Evolutionary conservation across 2,797 vertebrate species (phyloP).

Genomic region (Pseudomugil tenellus): DNA sequence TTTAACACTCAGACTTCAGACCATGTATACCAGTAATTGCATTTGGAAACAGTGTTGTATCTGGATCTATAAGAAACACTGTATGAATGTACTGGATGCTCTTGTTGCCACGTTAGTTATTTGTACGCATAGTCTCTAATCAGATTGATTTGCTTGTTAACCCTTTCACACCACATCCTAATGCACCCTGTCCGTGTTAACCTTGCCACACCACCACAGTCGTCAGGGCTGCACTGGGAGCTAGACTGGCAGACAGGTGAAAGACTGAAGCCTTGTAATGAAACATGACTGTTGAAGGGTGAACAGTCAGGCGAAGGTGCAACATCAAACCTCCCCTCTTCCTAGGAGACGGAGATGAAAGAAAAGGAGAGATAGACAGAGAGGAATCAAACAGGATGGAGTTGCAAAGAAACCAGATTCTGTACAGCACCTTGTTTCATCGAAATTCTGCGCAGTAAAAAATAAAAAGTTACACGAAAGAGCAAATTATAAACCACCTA

Average conservation of each 20-base stretch:
- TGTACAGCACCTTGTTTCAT: conserved; percentile 23
- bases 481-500: conserved; percentile 3
- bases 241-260: conserved; percentile 40
- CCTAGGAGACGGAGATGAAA: conserved; percentile 42
- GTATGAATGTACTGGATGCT: not conserved
- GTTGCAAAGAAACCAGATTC: conserved; percentile 27
- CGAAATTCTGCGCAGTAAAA: conserved; percentile 32
- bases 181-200: conserved; percentile 28
- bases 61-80: not conserved
- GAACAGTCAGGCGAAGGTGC: conserved; percentile 54
- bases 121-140: conserved; percentile 19
- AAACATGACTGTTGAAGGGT: conserved; percentile 67
- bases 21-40: no score
- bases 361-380: conserved; percentile 11
- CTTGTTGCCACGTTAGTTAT: conserved; percentile 10
- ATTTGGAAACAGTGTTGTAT: not conserved
- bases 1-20: not conserved
- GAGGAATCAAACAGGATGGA: conserved; percentile 25
- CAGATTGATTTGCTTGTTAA: conserved; percentile 32
- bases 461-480: not conserved
- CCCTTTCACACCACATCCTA: conserved; percentile 19
- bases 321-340: conserved; percentile 40
- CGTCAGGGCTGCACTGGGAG: conserved; percentile 21
- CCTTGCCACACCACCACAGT: conserved; percentile 32
- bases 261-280: conserved; percentile 60